Evolutionary conservation across 2,888 invertebrate genomes (phyloP), one percentile per base, ranked within the genome.

Genomic region (Sthenelais limicola): DNA sequence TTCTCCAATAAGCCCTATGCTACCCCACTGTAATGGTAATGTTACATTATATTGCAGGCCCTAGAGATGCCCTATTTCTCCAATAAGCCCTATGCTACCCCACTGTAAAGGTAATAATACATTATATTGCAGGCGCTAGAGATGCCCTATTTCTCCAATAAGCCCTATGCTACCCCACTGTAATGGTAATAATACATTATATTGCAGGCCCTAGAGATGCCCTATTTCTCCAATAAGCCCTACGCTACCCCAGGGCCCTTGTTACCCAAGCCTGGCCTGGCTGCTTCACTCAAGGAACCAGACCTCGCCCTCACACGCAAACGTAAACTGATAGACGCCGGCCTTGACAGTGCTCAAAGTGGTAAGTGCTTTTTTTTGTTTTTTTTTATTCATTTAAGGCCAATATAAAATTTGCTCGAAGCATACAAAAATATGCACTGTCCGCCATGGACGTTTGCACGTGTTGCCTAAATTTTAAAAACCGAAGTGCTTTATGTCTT

Each of bases 181-280:
- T 12, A 9, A 43, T 15, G 9, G 43, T 12, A 9, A 9, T 9
- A 12, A 15, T 43, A 24, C 21, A 7, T 7, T 51, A 7, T 26
- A 5, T 79, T 81, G 9, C 80, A 89, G 86, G 95, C 95, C 0
- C 89, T 98, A 49, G 92, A 94, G 84, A 94, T 96, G 94, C 90
- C 93, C 0, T 98, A 95, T 85, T 98, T 98, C 86, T 92, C 93
- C 80, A 96, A 94, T 85, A 94, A 94, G 86, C 98, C 97, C 3
- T 92, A 94, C 5, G 96, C 97, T 0, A 93, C 96, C 0, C 89
- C 93, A 7, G 95, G 95, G 1, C 88, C 91, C n/a, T 93, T 93
- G 84, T 88, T 97, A 70, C 97, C 97, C 0, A 89, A 94, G 83
- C 94, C 95, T 0, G 52, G 43, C 38, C 24, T 7, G 38, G 28